A percentile compares a stretch with the other conserved stretches of the same genome.
These are phyloP conservation scores for Venusia cambrica DNA, from an alignment of 2,888 invertebrate species.

Conservation along the genomic window DNA sequence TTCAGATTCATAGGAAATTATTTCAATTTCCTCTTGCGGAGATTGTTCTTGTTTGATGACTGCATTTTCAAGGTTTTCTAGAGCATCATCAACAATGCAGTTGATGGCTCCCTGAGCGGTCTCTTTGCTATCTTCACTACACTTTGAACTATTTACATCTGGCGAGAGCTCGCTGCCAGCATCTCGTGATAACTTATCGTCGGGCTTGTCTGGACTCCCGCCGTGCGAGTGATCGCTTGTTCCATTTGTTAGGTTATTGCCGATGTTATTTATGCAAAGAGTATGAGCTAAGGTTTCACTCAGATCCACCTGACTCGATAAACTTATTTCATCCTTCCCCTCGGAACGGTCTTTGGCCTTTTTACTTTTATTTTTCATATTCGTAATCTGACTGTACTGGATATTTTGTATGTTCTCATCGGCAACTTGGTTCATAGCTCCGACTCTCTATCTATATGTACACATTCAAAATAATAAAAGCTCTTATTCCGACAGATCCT, in stretches of 20 bases:
- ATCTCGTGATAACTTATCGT: constrained; percentile 45
- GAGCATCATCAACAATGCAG: constrained; percentile 43
- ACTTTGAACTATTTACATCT: constrained; percentile 71
- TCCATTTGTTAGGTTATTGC: constrained; percentile 73
- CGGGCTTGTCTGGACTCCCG: constrained; percentile 41
- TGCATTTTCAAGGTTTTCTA: constrained; percentile 46
- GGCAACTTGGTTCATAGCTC: constrained; percentile 68
- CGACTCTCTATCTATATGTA: constrained; percentile 68
- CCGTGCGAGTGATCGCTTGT: constrained; percentile 64
- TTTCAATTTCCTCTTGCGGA: constrained; percentile 59
- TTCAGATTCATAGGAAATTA: constrained; percentile 92
- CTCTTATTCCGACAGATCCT: constrained; percentile 57
- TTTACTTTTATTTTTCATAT: constrained; percentile 70
- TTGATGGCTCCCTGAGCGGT: constrained; percentile 37
- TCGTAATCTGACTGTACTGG: constrained; percentile 66
- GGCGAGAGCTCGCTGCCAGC: constrained; percentile 40
- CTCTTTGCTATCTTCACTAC: constrained; percentile 45
- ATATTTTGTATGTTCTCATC: constrained; percentile 65
- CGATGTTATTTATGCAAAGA: constrained; percentile 67
- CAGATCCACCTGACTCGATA: constrained; percentile 61
- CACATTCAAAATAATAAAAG: constrained; percentile 64
- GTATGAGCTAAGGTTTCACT: constrained; percentile 65
- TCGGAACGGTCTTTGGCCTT: constrained; percentile 75
- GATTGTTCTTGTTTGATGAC: constrained; percentile 42
- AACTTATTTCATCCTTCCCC: constrained; percentile 56